A percentile compares a stretch with the other conserved stretches of the same genome.
Evolutionary conservation across 2,113 vertebrate species (phyloP).

Genomic region (Bubalus kerabau): DNA sequence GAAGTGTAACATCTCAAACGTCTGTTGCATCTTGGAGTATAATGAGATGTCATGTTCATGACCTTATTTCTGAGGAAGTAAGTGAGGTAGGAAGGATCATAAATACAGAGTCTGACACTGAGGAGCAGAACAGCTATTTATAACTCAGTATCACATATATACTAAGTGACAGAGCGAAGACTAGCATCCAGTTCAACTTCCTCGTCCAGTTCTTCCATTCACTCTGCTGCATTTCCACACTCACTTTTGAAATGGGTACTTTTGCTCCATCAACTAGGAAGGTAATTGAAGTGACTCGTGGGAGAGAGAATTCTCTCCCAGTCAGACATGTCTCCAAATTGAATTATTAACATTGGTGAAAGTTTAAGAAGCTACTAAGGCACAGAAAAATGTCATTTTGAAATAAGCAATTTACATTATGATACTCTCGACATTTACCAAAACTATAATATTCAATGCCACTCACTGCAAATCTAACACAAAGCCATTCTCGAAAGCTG

Average conservation of each 20-base stretch:
- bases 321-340: neutral
- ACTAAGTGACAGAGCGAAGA: neutral
- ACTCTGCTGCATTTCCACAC: neutral
- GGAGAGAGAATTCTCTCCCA: neutral
- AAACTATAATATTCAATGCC: neutral
- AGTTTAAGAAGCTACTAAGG: slow-evolving; percentile 11
- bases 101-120: neutral
- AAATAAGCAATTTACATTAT: slow-evolving; percentile 21
- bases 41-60: neutral
- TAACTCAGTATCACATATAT: neutral
- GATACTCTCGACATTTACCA: neutral
- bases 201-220: neutral
- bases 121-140: neutral
- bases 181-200: neutral
- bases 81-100: neutral
- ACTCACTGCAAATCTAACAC: slow-evolving; percentile 16
- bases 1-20: neutral
- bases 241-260: neutral
- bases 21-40: neutral
- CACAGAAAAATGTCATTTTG: slow-evolving; percentile 27
- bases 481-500: slow-evolving; percentile 16
- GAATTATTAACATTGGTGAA: slow-evolving; percentile 25
- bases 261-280: neutral
- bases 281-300: neutral
- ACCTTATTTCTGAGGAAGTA: neutral